Evolutionary conservation across 2,888 invertebrate species (phyloP).

Genomic region (Alloplasta piceator): DNA sequence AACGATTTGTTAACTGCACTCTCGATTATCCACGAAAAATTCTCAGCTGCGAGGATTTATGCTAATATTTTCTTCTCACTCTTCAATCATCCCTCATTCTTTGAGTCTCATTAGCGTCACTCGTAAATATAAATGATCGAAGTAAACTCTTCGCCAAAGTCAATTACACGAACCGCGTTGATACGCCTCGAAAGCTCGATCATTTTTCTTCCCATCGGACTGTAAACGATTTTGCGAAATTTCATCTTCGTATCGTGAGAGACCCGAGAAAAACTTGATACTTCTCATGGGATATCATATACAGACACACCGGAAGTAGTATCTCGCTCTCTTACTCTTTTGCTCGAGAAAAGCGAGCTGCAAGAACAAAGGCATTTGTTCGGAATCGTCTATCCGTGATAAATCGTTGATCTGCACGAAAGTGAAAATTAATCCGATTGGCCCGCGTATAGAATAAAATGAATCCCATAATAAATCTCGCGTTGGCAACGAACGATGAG

Average conservation of each 20-base stretch:
- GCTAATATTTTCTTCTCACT: neutral
- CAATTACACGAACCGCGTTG: neutral
- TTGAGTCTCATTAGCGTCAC: neutral
- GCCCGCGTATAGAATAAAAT: slow-evolving; percentile 67
- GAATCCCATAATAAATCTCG: slow-evolving; percentile 75
- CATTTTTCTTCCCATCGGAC: slow-evolving; percentile 8
- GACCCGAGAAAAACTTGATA: neutral
- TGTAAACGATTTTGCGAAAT: slow-evolving; percentile 32
- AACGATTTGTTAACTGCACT: too few species aligned
- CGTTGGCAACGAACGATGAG: slow-evolving; percentile 64
- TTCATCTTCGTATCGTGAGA: neutral
- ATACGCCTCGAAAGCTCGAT: slow-evolving; percentile 7
- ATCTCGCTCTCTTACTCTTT: slow-evolving; percentile 2
- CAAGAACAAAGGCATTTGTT: slow-evolving; percentile 51
- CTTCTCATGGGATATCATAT: neutral
- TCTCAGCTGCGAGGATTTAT: too few species aligned
- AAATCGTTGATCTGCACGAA: slow-evolving; percentile 62
- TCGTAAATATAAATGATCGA: neutral
- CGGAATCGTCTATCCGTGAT: slow-evolving; percentile 42
- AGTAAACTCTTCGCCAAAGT: neutral
- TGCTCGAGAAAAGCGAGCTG: neutral
- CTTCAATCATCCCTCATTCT: neutral
- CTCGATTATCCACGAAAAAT: too few species aligned
- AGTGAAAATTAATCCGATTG: slow-evolving; percentile 76
- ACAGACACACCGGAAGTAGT: neutral